Conservation (phyloP, 2,797 vertebrate genomes). For the Dipus sagitta region DNA sequence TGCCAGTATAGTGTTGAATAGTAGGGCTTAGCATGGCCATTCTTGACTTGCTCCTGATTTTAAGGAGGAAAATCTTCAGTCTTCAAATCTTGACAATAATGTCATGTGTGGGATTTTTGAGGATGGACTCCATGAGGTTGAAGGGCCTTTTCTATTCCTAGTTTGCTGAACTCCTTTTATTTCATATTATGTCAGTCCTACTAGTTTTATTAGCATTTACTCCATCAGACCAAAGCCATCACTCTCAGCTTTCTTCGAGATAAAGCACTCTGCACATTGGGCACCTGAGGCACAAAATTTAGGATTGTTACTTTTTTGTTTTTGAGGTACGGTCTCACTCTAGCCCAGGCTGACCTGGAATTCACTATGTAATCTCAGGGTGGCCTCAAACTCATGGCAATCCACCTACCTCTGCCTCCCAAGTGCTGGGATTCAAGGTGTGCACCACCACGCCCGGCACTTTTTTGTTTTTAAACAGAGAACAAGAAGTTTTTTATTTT, state of each 20-base stretch:
- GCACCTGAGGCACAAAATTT: background rate
- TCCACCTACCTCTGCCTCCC: no score
- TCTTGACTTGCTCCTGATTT: background rate
- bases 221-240: background rate
- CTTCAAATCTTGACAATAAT: background rate
- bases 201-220: background rate
- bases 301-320: background rate
- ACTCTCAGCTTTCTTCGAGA: background rate
- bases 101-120: background rate
- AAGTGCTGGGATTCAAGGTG: no score
- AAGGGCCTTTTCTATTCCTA: background rate
- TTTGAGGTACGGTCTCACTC: no score
- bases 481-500: no score
- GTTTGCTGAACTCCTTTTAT: conserved; percentile 1
- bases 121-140: background rate
- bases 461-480: no score
- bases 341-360: no score
- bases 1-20: background rate
- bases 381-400: no score
- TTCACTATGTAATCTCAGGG: no score
- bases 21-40: background rate
- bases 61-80: background rate
- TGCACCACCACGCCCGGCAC: no score
- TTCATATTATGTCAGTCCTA: background rate
- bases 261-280: background rate